phyloP scores from a whole-genome alignment of 1,140 invertebrate species.

The Orchestia grillus region DNA sequence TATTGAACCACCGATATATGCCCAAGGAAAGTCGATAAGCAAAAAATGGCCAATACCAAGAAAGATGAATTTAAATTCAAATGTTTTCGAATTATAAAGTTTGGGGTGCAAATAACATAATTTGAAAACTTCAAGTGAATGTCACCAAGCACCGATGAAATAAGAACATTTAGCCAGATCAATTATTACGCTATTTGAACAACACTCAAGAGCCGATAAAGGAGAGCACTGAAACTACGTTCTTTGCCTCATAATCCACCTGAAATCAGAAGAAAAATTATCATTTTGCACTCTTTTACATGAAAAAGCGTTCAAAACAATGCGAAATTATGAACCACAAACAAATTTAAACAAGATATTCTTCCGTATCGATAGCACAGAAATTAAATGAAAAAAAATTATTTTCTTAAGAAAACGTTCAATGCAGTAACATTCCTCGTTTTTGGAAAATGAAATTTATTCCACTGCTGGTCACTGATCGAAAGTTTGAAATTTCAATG shows the following conservation, averaged over 20 bases:
- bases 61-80: not conserved
- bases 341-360: no score
- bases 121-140: not conserved
- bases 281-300: constrained; percentile 78
- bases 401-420: no score
- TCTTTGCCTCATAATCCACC: constrained; percentile 78
- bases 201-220: not conserved
- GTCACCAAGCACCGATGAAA: not conserved
- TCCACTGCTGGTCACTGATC: no score
- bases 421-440: no score
- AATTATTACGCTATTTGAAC: not conserved
- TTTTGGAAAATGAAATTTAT: no score
- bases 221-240: not conserved
- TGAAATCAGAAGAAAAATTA: constrained; percentile 76
- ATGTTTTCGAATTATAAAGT: not conserved
- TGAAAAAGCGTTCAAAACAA: no score
- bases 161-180: not conserved
- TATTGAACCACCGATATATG: not conserved
- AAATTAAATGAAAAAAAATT: no score
- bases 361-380: no score
- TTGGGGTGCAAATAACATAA: not conserved
- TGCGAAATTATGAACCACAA: no score
- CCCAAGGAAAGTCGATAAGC: not conserved
- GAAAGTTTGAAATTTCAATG: no score
- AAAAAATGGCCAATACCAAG: not conserved